A percentile compares a stretch with the other conserved stretches of the same genome.
Evolutionary conservation across 2,888 invertebrate species (phyloP).

Genomic region (Ichneumoninae sp.): DNA sequence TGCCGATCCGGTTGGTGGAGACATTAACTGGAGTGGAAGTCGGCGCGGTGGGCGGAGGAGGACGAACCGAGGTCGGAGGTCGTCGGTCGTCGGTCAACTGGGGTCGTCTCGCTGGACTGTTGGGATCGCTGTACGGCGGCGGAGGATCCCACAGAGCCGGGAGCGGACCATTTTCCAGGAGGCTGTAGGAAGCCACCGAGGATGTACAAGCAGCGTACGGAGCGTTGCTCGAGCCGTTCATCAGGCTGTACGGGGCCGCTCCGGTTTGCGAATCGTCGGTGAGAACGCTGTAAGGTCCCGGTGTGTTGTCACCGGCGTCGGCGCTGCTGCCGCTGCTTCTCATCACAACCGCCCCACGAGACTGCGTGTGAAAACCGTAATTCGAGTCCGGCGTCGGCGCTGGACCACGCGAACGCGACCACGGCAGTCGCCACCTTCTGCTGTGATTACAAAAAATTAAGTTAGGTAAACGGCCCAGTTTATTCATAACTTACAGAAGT

Average conservation of each 20-base stretch:
- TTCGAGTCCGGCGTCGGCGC: constrained; percentile 89
- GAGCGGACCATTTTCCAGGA: constrained; percentile 79
- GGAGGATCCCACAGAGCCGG: constrained; percentile 92
- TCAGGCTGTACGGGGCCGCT: constrained; percentile 86
- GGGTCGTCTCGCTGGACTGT: constrained; percentile 87
- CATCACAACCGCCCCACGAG: constrained; percentile 66
- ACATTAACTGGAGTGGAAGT: constrained; percentile 79
- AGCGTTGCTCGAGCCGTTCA: constrained; percentile 79
- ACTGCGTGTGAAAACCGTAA: constrained; percentile 87
- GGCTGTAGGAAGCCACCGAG: constrained; percentile 79
- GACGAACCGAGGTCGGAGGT: constrained; percentile 74
- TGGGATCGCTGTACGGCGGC: constrained; percentile 94
- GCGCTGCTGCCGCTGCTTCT: constrained; percentile 77
- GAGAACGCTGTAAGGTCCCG: constrained; percentile 71
- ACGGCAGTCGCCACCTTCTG: constrained; percentile 84
- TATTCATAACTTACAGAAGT: too few relatives aligned
- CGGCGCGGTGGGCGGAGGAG: not conserved
- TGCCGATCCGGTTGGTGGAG: constrained; percentile 77
- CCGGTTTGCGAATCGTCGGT: constrained; percentile 80
- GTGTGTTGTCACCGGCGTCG: constrained; percentile 70
- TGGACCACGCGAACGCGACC: constrained; percentile 83
- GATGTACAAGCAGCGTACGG: constrained; percentile 78
- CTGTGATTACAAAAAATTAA: constrained; percentile 31
- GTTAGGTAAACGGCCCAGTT: too few relatives aligned
- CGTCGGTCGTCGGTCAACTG: constrained; percentile 72